phyloP scores from a whole-genome alignment of 2,113 vertebrate genomes.

The Azemiops feae region DNA sequence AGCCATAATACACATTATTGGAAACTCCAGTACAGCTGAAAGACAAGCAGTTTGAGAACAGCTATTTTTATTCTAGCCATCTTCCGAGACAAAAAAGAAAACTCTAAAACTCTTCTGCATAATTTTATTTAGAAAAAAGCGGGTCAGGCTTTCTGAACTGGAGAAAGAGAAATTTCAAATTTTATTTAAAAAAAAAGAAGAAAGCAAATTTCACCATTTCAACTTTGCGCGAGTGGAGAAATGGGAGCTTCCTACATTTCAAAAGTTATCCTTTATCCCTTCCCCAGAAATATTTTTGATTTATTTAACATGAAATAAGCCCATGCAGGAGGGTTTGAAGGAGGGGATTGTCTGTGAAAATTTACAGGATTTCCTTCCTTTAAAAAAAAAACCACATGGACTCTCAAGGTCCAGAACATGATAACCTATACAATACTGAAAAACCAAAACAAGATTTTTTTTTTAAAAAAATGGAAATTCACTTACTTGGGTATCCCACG shows the following conservation, averaged over 20 bases:
- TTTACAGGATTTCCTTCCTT: background rate
- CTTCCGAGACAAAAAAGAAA: background rate
- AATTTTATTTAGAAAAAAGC: background rate
- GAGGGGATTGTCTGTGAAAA: background rate
- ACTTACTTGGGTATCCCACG: conserved; percentile 84
- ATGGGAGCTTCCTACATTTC: too few relatives aligned
- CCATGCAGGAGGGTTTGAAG: background rate
- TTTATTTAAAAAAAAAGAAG: background rate
- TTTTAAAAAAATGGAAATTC: too few relatives aligned
- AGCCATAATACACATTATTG: background rate
- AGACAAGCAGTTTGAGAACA: background rate
- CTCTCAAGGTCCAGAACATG: background rate
- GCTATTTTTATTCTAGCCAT: background rate
- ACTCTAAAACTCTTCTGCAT: background rate
- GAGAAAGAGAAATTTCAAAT: background rate
- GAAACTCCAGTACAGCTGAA: background rate
- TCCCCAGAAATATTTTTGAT: background rate
- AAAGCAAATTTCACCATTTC: background rate
- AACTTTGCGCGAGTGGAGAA: background rate
- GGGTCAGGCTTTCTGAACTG: background rate
- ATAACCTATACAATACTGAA: background rate
- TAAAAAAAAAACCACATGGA: background rate
- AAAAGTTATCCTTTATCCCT: background rate
- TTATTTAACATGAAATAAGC: background rate
- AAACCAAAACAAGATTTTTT: background rate